phyloP scores from a whole-genome alignment of 2,888 invertebrate genomes.

The Nipponacmea schrenckii region DNA sequence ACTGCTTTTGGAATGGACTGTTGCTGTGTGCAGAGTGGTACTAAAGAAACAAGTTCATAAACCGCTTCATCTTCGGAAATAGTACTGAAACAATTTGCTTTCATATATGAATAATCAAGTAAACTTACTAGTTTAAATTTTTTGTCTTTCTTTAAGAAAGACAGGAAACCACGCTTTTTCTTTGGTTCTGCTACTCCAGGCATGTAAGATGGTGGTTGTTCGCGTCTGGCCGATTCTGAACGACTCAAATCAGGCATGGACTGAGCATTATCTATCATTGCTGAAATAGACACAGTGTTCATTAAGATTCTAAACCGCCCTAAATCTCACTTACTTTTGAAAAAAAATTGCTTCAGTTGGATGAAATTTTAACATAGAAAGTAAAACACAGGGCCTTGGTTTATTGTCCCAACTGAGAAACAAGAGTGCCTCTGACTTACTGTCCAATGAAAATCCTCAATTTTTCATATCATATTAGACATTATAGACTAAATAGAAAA shows the following conservation, averaged over 20 bases:
- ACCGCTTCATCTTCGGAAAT: too few species aligned
- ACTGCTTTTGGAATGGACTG: too few species aligned
- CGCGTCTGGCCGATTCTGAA: conserved; percentile 20
- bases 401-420: too few species aligned
- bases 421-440: too few species aligned
- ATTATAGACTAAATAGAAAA: not conserved
- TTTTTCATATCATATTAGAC: not conserved
- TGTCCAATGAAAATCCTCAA: not conserved
- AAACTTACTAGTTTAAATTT: conserved; percentile 66
- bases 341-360: too few species aligned
- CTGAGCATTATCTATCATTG: conserved; percentile 28
- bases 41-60: too few species aligned
- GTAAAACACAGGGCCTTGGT: too few species aligned
- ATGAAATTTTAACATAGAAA: too few species aligned
- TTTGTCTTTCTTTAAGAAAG: conserved; percentile 62
- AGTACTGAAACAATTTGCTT: too few species aligned
- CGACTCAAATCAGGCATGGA: conserved; percentile 53
- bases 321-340: conserved; percentile 36
- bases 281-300: not conserved
- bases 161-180: conserved; percentile 68
- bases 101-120: not conserved
- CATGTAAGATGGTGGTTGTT: conserved; percentile 29
- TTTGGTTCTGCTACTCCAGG: conserved; percentile 70
- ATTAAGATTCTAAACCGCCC: conserved; percentile 27
- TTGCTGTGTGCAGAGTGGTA: too few species aligned